Percentiles rank a stretch among this genome's conserved stretches.
Conservation (phyloP, 1,140 invertebrate genomes). For the Cotesia chilonis region DNA sequence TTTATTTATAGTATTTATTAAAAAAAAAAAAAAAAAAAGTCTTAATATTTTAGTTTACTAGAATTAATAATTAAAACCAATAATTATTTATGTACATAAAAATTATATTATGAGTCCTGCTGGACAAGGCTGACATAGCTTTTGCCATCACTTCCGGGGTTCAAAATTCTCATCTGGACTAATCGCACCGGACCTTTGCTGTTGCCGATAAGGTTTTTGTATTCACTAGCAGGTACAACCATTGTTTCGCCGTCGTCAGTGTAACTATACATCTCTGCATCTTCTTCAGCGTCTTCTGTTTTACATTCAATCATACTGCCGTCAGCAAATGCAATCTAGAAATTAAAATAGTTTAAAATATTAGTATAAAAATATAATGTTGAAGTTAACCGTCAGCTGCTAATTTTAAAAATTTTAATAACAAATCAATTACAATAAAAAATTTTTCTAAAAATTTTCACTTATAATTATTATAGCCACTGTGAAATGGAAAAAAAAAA, state of each 20-base stretch:
- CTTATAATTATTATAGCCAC: too few relatives aligned
- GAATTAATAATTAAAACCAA: neutral
- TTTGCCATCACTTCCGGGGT: conserved; percentile 49
- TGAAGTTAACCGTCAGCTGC: too few relatives aligned
- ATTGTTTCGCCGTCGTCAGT: conserved; percentile 56
- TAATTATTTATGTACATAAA: neutral
- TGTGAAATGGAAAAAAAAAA: too few relatives aligned
- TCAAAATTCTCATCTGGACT: conserved; percentile 61
- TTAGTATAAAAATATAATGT: neutral
- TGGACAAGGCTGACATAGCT: conserved; percentile 62
- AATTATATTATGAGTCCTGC: conserved; percentile 27
- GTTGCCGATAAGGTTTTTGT: conserved; percentile 52
- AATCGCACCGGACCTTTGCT: conserved; percentile 54
- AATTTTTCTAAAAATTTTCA: too few relatives aligned
- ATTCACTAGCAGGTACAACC: conserved; percentile 55
- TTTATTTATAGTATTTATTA: too few relatives aligned
- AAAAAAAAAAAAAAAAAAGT: too few relatives aligned
- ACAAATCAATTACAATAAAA: too few relatives aligned
- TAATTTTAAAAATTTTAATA: too few relatives aligned
- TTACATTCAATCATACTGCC: conserved; percentile 52
- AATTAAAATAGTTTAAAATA: conserved; percentile 24
- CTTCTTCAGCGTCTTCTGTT: conserved; percentile 47
- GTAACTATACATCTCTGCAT: conserved; percentile 58
- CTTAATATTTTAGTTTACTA: too few relatives aligned
- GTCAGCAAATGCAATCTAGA: conserved; percentile 53